Base-by-base conservation (phyloP, 2,888 invertebrate species). In the Pristionchus fissidentatus region DNA sequence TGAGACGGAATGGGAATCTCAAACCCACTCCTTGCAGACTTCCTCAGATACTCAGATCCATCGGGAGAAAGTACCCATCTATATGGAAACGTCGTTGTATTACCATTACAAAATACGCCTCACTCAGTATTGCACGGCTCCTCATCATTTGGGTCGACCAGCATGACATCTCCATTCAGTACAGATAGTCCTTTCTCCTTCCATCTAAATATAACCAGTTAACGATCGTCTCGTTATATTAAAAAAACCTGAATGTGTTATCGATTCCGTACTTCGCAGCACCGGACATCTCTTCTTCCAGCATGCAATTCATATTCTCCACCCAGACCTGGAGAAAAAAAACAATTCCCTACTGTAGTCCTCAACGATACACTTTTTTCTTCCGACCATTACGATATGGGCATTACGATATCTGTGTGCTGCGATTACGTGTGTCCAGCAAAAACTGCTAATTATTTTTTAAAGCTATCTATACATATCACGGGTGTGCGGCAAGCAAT, bases 91-190 rank as follows among this genome's bases (percentile, higher is more conserved):
- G 22, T 35, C 26, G 29, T 80, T 4, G 32, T 4, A 41, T n/a
- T 62, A 38, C 26, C 35, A 49, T 13, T 26, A 15, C 7, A 60
- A 8, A 60, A 10, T 15, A 60, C 8, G 19, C 8, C 19, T 57
- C 49, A 89, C 89, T 85, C 84, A 32, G 89, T 88, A 19, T 84
- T 84, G 46, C 89, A 89, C 13, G 87, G 86, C n/a, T 86, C 86
- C 83, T 88, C 87, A 83, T 92, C 90, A 83, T 90, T 90, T 15
- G 92, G 92, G 86, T 92, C 92, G 38, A 92, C 90, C 15, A 92
- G 87, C 85, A 84, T 87, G 22, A 92, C 92, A 38, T 92, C 87
- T 19, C 87, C 85, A 55, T 91, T 90, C 62, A 85, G 80, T 19
- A 90, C 88, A 32, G 86, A 87, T 8, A 92, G 84, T 29, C 90